Evolutionary conservation across 1,140 invertebrate species (phyloP).

Genomic region (Drosophila micromelanica): DNA sequence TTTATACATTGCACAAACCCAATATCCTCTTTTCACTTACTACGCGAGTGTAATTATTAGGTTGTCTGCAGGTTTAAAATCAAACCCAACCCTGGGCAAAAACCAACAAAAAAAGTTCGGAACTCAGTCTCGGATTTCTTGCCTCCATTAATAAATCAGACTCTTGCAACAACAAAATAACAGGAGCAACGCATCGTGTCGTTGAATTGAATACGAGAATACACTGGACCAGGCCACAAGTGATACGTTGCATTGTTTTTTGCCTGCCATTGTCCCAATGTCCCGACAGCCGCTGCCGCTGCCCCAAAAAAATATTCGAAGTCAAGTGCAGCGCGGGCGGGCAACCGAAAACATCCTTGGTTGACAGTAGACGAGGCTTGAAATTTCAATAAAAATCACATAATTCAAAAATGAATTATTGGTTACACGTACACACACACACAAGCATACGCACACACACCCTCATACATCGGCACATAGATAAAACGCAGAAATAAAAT

Average conservation of each 20-base stretch:
- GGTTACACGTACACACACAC: constrained; percentile 38
- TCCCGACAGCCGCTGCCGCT: constrained; percentile 5
- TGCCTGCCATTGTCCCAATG: constrained; percentile 10
- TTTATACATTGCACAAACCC: too few relatives aligned
- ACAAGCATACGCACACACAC: not conserved
- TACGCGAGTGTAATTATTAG: not conserved
- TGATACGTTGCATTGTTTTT: constrained; percentile 29
- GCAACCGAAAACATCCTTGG: constrained; percentile 54
- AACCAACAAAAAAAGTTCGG: not conserved
- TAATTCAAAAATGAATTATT: constrained; percentile 80
- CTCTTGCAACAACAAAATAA: constrained; percentile 36
- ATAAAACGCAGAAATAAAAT: constrained; percentile 49
- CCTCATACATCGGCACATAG: not conserved
- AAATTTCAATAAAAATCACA: constrained; percentile 79
- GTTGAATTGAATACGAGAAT: not conserved
- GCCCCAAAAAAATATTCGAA: constrained; percentile 13
- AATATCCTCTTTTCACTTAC: too few relatives aligned
- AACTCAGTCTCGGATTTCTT: not conserved
- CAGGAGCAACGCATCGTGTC: not conserved
- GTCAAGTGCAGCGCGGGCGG: constrained; percentile 27
- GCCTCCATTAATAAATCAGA: constrained; percentile 59
- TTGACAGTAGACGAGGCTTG: constrained; percentile 61
- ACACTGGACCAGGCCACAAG: constrained; percentile 8
- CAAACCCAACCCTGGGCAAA: not conserved
- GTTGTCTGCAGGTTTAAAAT: not conserved